Percentiles rank a stretch among this genome's conserved stretches.
Evolutionary conservation across 2,113 vertebrate species (phyloP).

Genomic region (Collichthys lucidus): DNA sequence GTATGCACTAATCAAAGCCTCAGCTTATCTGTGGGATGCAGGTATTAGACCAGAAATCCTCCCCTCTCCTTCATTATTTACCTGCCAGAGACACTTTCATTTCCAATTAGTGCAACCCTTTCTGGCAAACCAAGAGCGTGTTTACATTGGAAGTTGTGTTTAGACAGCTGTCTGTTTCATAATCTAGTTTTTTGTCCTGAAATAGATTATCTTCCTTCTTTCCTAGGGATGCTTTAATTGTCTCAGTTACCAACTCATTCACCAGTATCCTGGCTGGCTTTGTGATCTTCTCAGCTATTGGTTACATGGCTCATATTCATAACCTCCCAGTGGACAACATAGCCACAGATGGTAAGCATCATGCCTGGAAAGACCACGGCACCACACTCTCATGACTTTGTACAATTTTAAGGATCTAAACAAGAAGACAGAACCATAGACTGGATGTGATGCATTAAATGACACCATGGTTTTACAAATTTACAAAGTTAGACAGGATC

Average conservation of each 20-base stretch:
- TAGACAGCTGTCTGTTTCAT: background rate
- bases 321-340: conserved; percentile 84
- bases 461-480: background rate
- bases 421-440: background rate
- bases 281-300: conserved; percentile 86
- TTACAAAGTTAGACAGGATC: background rate
- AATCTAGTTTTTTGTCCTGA: no score
- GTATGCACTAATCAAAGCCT: background rate
- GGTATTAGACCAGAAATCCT: background rate
- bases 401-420: conserved; percentile 1
- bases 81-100: background rate
- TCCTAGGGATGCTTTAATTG: conserved; percentile 80
- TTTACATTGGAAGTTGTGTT: no score
- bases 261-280: conserved; percentile 85
- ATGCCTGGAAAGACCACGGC: background rate
- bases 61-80: background rate
- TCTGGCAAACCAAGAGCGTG: no score
- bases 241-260: conserved; percentile 80
- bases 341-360: conserved; percentile 81
- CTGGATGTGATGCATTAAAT: background rate
- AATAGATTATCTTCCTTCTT: background rate
- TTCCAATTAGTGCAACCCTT: background rate
- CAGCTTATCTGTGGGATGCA: background rate
- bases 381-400: background rate
- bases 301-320: conserved; percentile 84